phyloP scores from a whole-genome alignment of 2,113 vertebrate genomes.

The Nibea albiflora region DNA sequence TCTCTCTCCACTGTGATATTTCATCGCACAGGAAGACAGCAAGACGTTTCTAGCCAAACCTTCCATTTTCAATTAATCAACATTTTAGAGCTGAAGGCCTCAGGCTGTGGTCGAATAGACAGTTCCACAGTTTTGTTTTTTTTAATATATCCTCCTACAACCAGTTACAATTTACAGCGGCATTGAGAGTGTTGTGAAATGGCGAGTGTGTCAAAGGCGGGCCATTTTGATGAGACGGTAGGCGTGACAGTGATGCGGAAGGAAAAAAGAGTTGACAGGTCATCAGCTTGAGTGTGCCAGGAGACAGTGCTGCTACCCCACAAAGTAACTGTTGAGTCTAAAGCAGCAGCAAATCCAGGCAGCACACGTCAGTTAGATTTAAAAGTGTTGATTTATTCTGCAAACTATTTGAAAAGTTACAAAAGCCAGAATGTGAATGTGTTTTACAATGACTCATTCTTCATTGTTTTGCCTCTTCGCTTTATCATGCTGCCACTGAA shows the following conservation, averaged over 20 bases:
- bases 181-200: background rate
- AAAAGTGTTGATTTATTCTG: background rate
- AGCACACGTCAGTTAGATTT: background rate
- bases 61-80: background rate
- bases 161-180: background rate
- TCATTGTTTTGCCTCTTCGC: conserved; percentile 4
- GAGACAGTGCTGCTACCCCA: background rate
- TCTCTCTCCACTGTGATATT: background rate
- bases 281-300: background rate
- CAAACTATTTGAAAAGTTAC: background rate
- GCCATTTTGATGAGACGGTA: background rate
- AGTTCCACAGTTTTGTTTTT: background rate
- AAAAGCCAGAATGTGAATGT: background rate
- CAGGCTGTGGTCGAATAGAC: background rate
- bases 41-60: background rate
- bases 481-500: background rate
- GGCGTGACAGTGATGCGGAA: background rate
- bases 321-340: background rate
- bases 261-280: background rate
- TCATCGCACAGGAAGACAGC: background rate
- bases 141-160: background rate
- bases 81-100: background rate
- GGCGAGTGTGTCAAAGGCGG: background rate
- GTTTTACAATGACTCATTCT: background rate
- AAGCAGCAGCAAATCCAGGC: background rate